Conservation (phyloP, 2,113 vertebrate species). For the Stegostoma tigrinum region DNA sequence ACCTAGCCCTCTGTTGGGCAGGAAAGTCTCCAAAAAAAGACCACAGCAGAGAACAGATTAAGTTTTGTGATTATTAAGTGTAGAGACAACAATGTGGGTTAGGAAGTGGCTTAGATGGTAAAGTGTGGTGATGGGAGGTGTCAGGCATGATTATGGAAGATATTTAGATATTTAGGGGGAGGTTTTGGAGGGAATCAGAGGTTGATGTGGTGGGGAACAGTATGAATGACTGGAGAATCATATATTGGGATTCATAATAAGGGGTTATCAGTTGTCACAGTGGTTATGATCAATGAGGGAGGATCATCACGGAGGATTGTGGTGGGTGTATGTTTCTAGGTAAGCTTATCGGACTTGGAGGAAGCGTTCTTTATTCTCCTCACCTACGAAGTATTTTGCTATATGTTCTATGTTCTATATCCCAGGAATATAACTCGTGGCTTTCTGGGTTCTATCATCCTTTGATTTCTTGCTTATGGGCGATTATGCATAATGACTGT, state of each 20-base stretch:
- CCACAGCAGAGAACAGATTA: neutral
- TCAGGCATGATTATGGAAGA: neutral
- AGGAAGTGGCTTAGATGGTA: neutral
- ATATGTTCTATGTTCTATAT: too few relatives aligned
- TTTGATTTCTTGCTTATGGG: too few relatives aligned
- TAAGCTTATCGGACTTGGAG: neutral
- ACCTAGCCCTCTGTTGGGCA: neutral
- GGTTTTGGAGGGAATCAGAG: neutral
- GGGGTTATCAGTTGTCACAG: neutral
- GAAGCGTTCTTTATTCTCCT: neutral
- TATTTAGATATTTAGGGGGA: neutral
- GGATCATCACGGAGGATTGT: neutral
- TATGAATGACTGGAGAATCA: neutral
- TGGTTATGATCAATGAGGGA: neutral
- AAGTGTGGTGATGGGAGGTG: neutral
- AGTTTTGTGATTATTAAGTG: neutral
- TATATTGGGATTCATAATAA: neutral
- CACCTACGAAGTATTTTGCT: neutral
- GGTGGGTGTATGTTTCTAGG: neutral
- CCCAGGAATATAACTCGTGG: too few relatives aligned
- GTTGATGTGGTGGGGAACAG: neutral
- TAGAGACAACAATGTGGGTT: neutral
- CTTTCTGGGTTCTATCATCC: too few relatives aligned
- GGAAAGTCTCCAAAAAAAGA: neutral
- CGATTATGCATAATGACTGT: too few relatives aligned